Base-by-base conservation (phyloP, 2,888 invertebrate genomes). In the Lasioglossum pauxillum region DNA sequence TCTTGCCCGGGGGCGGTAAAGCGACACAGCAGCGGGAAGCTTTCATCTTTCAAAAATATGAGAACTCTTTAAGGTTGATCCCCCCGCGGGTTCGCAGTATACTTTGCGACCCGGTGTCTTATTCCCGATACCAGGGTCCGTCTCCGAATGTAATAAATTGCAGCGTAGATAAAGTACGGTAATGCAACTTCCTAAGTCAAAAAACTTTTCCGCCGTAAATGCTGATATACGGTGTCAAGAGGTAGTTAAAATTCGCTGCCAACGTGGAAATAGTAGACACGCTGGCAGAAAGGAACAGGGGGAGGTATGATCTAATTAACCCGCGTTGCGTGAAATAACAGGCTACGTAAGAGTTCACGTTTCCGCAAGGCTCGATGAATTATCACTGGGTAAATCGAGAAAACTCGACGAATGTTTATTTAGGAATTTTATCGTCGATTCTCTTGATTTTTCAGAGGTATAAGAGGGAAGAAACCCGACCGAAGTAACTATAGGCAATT, bases 1-100 rank as follows among this genome's bases (percentile, higher is more conserved):
- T 88, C 83, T 89, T 85, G 83, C 82, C 87, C 79, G 83, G 81
- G 76, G 77, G 89, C 85, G 89, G 87, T 87, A 82, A 87, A 84
- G 74, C 84, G 31, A 73, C 73, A 44, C 38, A 44, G 67, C 67
- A 38, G 12, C 41, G 49, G 38, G 31, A n/a, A 73, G 75, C 75
- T 83, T 80, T 84, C 72, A 72, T 77, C 79, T 80, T 72, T 41
- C 71, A 73, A 78, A 81, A 82, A 69, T 82, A 78, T 81, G 82
- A 83, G 79, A 27, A 78, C 35, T 10, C 23, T 38, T 10, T 49
- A 38, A 2, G 49, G 60, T 72, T 38, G 60, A n/a, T 53, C 16
- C 69, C 69, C n/a, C 57, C 5, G 8, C 16, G 53, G 31, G 1
- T 41, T 57, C n/a, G 4, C 60, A 12, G 14, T 19, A 78, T 16